Base-by-base conservation (phyloP, 2,888 invertebrate genomes). In the Sthenelais limicola region DNA sequence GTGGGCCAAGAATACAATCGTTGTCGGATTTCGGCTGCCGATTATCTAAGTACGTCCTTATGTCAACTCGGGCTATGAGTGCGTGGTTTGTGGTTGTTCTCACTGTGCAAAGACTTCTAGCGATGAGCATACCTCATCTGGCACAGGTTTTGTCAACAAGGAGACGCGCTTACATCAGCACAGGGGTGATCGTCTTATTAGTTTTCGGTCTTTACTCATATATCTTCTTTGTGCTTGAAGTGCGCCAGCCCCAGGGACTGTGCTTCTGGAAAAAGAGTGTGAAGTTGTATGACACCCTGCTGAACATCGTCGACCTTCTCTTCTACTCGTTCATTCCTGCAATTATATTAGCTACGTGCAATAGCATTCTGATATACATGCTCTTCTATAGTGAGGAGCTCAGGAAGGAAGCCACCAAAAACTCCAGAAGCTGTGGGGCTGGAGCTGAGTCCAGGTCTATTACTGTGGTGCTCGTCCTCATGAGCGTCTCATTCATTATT, bases 291-390 rank as follows among this genome's bases (percentile, higher is more conserved):
- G 21, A 43, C 3, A 62, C 62, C 1, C 62, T 62, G 62, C 62
- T 62, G n/a, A 62, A 62, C 38, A 62, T 62, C 5, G 24, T 43
- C 38, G 62, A 62, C 38, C 38, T 62, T 24, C 62, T 62, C n/a
- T 62, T 62, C 38, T 62, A 62, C 24, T 62, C 62, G 3, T 43
- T 62, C 62, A 62, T 62, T 43, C 62, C 62, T 1, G 18, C 62
- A 1, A 43, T 62, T 28, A 62, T 62, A 24, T 24, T 62, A 5
- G 62, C 38, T 12, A 62, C 62, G 3, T 62, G 62, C 26, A 62
- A 62, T 28, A 62, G 62, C 24, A 62, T 62, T 21, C 62, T 62
- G 38, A 62, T 62, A 35, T 62, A 62, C 62, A 62, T 62, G 62
- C 38, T 62, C 21, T 62, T 62, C 62, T 62, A 62, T 43, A 62